A percentile compares a stretch with the other conserved stretches of the same genome.
Evolutionary conservation across 2,888 invertebrate genomes (phyloP).

Genomic region (Pherbina coryleti): DNA sequence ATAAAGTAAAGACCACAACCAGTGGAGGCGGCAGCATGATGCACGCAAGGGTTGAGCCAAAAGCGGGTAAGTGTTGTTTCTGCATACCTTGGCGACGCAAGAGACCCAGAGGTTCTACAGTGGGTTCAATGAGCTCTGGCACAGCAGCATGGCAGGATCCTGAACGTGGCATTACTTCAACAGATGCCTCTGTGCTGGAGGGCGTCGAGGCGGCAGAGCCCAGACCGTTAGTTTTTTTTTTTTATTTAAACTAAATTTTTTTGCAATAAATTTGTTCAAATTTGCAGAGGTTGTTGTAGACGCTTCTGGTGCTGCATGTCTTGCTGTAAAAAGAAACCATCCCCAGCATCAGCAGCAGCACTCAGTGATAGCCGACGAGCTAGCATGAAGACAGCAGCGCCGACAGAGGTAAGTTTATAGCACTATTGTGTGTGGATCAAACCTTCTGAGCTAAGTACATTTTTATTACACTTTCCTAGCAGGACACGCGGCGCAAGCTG

Average conservation of each 20-base stretch:
- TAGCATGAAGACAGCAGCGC: conserved; percentile 74
- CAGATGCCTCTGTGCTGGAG: conserved; percentile 72
- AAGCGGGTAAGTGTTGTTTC: conserved; percentile 63
- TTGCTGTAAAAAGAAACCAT: conserved; percentile 69
- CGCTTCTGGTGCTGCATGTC: conserved; percentile 62
- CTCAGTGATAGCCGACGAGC: conserved; percentile 72
- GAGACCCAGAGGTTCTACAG: conserved; percentile 40
- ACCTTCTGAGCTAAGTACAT: not conserved
- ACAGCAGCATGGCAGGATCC: conserved; percentile 65
- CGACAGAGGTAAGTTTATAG: conserved; percentile 70
- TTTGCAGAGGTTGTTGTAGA: conserved; percentile 64
- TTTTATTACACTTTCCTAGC: conserved; percentile 47
- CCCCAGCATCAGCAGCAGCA: conserved; percentile 59
- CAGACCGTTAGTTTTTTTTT: conserved; percentile 46
- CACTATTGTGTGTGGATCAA: not conserved
- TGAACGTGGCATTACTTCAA: conserved; percentile 57
- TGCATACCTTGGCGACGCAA: conserved; percentile 67
- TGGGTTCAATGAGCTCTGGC: conserved; percentile 41
- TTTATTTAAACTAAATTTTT: not conserved
- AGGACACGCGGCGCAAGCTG: conserved; percentile 83
- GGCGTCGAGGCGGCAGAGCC: conserved; percentile 70
- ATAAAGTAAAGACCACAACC: conserved; percentile 66
- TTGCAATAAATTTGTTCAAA: not conserved
- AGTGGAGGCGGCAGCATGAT: conserved; percentile 51
- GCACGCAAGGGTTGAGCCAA: not conserved